Evolutionary conservation across 1,140 invertebrate species (phyloP).

Genomic region (Drosophila teissieri): DNA sequence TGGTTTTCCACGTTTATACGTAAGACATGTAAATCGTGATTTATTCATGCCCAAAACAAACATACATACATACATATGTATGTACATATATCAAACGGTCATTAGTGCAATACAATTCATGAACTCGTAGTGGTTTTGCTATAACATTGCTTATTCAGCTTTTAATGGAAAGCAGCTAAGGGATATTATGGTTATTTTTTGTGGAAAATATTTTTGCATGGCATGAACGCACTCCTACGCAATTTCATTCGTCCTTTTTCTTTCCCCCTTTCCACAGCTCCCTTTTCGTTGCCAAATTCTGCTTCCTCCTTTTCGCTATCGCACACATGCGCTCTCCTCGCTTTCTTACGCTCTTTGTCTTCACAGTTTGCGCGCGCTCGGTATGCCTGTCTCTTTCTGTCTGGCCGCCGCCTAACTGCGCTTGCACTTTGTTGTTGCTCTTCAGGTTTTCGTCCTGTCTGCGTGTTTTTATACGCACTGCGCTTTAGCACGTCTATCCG

Average conservation of each 20-base stretch:
- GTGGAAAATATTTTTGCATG: neutral
- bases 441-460: constrained; percentile 64
- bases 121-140: neutral
- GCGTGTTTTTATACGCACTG: constrained; percentile 79
- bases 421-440: constrained; percentile 38
- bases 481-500: constrained; percentile 75
- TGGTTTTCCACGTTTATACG: neutral
- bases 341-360: constrained; percentile 31
- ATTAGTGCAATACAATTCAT: neutral
- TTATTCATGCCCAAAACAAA: constrained; percentile 1
- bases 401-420: constrained; percentile 54
- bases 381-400: constrained; percentile 32
- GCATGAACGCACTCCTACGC: constrained; percentile 9
- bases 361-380: constrained; percentile 1
- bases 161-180: neutral
- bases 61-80: neutral
- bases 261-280: neutral
- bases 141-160: neutral
- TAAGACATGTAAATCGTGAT: neutral
- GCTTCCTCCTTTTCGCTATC: constrained; percentile 23
- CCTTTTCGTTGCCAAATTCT: neutral
- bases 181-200: neutral
- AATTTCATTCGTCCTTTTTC: neutral
- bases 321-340: constrained; percentile 61
- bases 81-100: no score